These are phyloP conservation scores for Ahaetulla prasina DNA, from an alignment of 2,113 vertebrate genomes.

Conservation along the genomic window DNA sequence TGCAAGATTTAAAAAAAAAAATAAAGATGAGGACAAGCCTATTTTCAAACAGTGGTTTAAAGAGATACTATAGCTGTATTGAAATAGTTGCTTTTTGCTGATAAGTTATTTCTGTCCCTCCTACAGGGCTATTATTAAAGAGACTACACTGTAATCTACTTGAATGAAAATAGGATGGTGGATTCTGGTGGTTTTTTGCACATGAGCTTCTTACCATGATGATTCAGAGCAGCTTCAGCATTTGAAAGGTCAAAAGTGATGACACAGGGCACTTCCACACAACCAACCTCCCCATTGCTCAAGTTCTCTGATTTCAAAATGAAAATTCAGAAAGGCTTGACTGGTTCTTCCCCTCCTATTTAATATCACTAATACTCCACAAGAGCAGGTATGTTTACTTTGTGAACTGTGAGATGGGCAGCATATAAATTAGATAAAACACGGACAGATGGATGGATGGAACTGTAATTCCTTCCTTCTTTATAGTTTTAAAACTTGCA, in stretches of 20 bases:
- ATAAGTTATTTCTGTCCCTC: neutral
- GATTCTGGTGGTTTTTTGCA: neutral
- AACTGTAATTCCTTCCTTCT: neutral
- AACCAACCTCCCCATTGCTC: neutral
- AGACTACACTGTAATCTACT: neutral
- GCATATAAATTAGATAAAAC: neutral
- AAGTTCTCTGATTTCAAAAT: neutral
- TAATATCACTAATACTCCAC: neutral
- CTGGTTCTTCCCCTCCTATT: neutral
- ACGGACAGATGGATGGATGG: neutral
- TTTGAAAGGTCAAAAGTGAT: conserved; percentile 2
- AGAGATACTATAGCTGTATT: neutral
- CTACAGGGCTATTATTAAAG: neutral
- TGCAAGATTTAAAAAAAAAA: neutral
- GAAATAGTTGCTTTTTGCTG: neutral
- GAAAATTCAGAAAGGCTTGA: neutral
- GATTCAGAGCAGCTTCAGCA: conserved; percentile 20
- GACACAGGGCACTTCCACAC: neutral
- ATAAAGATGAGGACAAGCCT: neutral
- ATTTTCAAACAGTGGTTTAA: neutral
- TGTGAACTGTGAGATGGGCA: neutral
- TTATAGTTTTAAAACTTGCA: neutral
- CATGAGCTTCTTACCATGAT: neutral
- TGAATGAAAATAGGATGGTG: neutral
- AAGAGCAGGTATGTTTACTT: neutral